phyloP scores from a whole-genome alignment of 2,113 vertebrate genomes.

The Anhinga anhinga region DNA sequence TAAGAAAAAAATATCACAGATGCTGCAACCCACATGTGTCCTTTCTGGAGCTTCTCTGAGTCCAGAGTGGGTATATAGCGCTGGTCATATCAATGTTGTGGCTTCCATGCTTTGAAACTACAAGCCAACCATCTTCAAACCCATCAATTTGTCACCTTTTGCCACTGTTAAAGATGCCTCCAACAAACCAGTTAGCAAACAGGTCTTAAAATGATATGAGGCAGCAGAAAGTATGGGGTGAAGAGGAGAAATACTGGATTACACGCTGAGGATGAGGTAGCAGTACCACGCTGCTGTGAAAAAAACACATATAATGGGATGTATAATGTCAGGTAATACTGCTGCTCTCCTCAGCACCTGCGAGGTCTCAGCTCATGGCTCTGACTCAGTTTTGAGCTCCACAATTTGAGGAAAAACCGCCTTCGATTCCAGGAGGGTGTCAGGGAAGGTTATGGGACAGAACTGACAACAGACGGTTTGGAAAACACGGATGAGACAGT shows the following conservation, averaged over 20 bases:
- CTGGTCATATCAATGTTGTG: neutral
- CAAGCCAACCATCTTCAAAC: neutral
- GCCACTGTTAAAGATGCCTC: neutral
- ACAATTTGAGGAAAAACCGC: neutral
- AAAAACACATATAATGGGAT: neutral
- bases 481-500: slow-evolving; percentile 11
- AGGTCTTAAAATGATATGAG: neutral
- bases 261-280: neutral
- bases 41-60: neutral
- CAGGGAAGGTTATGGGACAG: slow-evolving; percentile 25
- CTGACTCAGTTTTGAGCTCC: neutral
- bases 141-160: neutral
- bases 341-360: neutral
- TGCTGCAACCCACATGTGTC: neutral
- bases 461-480: neutral
- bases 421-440: neutral
- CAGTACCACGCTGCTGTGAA: neutral
- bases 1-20: neutral
- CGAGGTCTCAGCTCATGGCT: neutral
- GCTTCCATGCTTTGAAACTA: neutral
- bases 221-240: neutral
- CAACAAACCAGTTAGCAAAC: neutral
- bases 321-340: neutral
- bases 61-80: fast-evolving
- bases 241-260: neutral